These are phyloP conservation scores for Chloromyia formosa DNA, from an alignment of 2,888 invertebrate genomes.

Conservation along the genomic window DNA sequence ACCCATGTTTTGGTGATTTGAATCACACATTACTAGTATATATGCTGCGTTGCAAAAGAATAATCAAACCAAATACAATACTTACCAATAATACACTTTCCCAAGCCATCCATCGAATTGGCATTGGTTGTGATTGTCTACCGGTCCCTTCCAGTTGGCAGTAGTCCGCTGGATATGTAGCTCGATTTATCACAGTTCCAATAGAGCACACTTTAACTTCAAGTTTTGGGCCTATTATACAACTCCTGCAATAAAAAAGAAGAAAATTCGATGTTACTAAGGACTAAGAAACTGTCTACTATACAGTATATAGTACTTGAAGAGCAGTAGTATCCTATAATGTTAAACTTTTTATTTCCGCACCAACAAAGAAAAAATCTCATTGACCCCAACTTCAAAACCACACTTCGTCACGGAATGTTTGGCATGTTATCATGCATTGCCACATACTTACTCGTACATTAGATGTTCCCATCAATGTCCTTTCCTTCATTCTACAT, in stretches of 20 bases:
- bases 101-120: conserved; percentile 90
- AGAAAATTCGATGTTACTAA: not conserved
- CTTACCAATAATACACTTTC: conserved; percentile 80
- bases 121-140: conserved; percentile 68
- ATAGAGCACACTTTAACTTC: conserved; percentile 79
- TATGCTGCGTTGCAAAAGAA: too few species aligned
- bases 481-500: not conserved
- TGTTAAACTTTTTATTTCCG: too few species aligned
- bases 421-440: conserved; percentile 3
- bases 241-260: conserved; percentile 71
- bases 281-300: not conserved
- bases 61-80: too few species aligned
- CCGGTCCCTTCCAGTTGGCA: conserved; percentile 77
- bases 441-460: not conserved
- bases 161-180: conserved; percentile 79
- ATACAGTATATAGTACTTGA: too few species aligned
- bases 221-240: conserved; percentile 80
- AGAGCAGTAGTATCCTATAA: too few species aligned
- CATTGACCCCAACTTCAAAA: not conserved
- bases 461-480: not conserved
- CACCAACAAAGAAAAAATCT: not conserved
- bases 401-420: not conserved
- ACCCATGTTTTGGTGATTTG: too few species aligned
- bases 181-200: conserved; percentile 73
- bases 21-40: too few species aligned